Base-by-base conservation (phyloP, 2,888 invertebrate species). In the Idaea aversata region DNA sequence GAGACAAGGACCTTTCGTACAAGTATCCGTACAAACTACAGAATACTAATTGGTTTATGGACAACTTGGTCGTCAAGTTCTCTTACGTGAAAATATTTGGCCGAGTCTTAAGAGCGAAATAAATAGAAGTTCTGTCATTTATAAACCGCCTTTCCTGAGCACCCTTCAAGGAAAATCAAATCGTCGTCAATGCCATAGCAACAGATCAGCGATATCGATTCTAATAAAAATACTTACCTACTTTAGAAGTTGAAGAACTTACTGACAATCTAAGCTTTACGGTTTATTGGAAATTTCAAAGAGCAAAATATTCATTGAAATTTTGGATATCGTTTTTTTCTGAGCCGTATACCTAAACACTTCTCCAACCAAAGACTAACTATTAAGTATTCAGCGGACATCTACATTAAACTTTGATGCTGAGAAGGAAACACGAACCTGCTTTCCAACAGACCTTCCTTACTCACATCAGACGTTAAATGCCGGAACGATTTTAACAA, bases 31-130 rank as follows among this genome's bases (percentile, higher is more conserved):
- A 25, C 25, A 25, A 47, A 47, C 13, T 13, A 70, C 59, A 71
- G 88, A 84, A 88, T 88, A 87, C 82, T 86, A 88, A 88, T 88
- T 81, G 80, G 80, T 82, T 85, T 83, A 86, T 66, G 72, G 78
- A 76, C 5, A 47, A 47, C 47, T 47, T 47, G 10, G 47, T 47
- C 47, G 47, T 47, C 47, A 0, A 47, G 4, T 47, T 47, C 47
- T 47, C 47, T 47, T 3, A 47, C 6, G 47, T 47, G 47, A 47
- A 25, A 25, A 25, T 25, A 25, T 25, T 25, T 47, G 13, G 47
- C 47, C 47, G 13, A 47, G 47, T 25, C 25, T 25, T 25, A 25
- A 25, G 25, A 25, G 25, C 47, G 13, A 47, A 47, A 47, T 47
- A 47, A 47, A 47, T 13, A 47, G 10, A 47, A 47, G 47, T 36